phyloP scores from a whole-genome alignment of 2,797 vertebrate genomes.

The Malurus leucopterus region DNA sequence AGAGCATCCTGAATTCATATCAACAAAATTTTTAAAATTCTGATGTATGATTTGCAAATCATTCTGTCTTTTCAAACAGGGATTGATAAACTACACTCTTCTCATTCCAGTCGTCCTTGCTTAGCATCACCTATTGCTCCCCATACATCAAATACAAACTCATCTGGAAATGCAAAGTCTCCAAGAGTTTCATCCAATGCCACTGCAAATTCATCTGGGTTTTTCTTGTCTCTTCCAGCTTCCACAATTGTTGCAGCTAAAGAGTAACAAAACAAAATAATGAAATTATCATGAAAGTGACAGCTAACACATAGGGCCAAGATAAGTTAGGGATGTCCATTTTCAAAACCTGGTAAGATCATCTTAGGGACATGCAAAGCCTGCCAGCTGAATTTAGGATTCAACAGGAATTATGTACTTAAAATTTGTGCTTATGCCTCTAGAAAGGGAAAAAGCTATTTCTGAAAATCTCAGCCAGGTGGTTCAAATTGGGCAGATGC shows the following conservation, averaged over 20 bases:
- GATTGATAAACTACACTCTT: not conserved
- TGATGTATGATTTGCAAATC: not conserved
- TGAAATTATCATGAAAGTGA: not conserved
- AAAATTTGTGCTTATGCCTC: not conserved
- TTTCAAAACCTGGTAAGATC: not conserved
- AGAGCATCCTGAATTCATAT: not conserved
- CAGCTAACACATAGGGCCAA: not conserved
- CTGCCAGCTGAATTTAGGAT: not conserved
- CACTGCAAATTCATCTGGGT: constrained; percentile 92
- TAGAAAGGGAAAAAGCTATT: not conserved
- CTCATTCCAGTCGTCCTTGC: constrained; percentile 77
- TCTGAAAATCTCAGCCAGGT: not conserved
- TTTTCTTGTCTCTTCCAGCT: constrained; percentile 90
- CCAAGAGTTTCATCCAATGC: constrained; percentile 90
- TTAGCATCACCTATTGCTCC: constrained; percentile 91
- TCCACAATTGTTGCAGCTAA: constrained; percentile 96
- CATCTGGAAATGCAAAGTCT: constrained; percentile 95
- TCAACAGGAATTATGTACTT: not conserved
- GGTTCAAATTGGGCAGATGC: not conserved
- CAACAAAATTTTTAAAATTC: not conserved
- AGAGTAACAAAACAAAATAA: not conserved
- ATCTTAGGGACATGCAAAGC: not conserved
- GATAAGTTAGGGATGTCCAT: not conserved
- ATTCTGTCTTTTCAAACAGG: not conserved
- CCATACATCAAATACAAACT: constrained; percentile 97